A percentile compares a stretch with the other conserved stretches of the same genome.
Evolutionary conservation across 2,888 invertebrate genomes (phyloP).

Genomic region (Andricus curvator): DNA sequence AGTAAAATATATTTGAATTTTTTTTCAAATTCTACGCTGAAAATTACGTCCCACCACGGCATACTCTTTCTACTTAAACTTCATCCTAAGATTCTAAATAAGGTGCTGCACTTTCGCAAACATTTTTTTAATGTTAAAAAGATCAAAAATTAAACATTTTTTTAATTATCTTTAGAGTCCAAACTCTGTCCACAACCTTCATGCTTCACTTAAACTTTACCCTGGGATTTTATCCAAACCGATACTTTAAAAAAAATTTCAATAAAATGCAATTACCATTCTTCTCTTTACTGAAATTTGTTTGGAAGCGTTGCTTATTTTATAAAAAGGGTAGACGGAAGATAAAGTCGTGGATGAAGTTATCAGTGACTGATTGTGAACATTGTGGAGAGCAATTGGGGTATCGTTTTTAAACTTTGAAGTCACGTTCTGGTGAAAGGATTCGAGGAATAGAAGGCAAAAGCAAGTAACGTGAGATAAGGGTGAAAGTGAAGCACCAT

Average conservation of each 20-base stretch:
- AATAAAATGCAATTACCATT: too few species aligned
- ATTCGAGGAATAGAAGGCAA: conserved; percentile 6
- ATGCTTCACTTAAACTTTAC: too few species aligned
- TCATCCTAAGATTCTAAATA: background rate
- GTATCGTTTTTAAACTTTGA: conserved; percentile 26
- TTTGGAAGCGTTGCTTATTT: background rate
- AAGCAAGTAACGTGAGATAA: conserved; percentile 31
- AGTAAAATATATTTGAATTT: background rate
- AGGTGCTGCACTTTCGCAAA: background rate
- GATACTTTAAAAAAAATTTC: too few species aligned
- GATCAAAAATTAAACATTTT: background rate
- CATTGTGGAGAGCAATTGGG: conserved; percentile 15
- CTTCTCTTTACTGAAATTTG: background rate
- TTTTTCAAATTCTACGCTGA: background rate
- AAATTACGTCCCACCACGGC: background rate
- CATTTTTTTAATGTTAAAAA: background rate
- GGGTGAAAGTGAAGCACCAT: conserved; percentile 36
- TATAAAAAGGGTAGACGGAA: background rate
- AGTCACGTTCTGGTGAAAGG: conserved; percentile 30
- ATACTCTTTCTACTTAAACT: background rate
- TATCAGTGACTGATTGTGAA: conserved; percentile 6
- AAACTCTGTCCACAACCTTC: too few species aligned
- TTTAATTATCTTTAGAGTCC: background rate
- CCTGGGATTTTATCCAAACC: too few species aligned
- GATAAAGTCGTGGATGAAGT: background rate